Conservation (phyloP, 2,113 vertebrate genomes). For the Nothoprocta pentlandii region DNA sequence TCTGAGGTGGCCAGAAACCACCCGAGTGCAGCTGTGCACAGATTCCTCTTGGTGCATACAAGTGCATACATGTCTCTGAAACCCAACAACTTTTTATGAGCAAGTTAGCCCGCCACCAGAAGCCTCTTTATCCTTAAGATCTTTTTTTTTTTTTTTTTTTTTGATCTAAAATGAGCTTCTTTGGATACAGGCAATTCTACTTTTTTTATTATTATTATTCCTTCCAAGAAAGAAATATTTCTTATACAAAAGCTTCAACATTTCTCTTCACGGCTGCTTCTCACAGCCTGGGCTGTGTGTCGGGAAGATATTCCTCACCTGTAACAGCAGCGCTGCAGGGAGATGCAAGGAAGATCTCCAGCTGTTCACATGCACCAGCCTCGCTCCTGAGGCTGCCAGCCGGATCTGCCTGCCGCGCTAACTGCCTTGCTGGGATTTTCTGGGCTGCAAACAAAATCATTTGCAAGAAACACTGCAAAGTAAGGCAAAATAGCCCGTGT, state of each 20-base stretch:
- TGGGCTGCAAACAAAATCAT: neutral
- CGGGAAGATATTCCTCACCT: neutral
- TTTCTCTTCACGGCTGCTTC: neutral
- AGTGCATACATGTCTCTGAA: neutral
- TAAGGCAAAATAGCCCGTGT: neutral
- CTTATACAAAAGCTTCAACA: neutral
- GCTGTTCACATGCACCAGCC: neutral
- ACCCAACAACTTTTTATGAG: neutral
- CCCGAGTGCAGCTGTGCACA: neutral
- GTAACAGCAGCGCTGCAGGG: neutral
- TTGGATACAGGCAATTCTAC: neutral
- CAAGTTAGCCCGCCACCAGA: neutral
- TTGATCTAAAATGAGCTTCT: neutral
- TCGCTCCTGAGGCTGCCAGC: neutral
- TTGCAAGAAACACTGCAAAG: neutral
- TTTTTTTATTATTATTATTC: neutral
- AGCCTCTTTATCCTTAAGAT: neutral
- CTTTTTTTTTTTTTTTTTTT: neutral
- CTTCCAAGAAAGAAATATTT: neutral
- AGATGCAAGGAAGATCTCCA: neutral
- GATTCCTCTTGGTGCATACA: rapidly evolving
- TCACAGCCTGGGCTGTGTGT: neutral
- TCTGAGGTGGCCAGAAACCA: neutral
- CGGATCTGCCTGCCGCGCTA: neutral
- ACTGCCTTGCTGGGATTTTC: neutral